These are phyloP conservation scores for Sylvia atricapilla DNA, from an alignment of 2,113 vertebrate genomes.

Conservation along the genomic window DNA sequence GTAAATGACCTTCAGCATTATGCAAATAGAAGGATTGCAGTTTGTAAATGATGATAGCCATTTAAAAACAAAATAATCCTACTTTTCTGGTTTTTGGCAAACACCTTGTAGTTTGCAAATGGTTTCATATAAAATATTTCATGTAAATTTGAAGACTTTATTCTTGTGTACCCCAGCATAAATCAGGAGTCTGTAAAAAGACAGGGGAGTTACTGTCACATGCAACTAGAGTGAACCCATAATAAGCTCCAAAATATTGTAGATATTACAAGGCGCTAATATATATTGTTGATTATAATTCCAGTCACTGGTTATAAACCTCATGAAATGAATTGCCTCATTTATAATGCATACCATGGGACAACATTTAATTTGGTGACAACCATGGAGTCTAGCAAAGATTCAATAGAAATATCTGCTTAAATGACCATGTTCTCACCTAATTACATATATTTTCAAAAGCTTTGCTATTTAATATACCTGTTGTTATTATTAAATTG, in stretches of 20 bases:
- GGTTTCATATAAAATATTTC: not conserved
- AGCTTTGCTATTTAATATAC: slow-evolving; percentile 32
- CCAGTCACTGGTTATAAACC: slow-evolving; percentile 49
- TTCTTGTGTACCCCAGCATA: not conserved
- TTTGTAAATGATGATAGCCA: not conserved
- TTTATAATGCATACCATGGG: slow-evolving; percentile 47
- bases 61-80: not conserved
- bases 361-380: slow-evolving; percentile 61
- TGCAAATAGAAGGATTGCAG: not conserved
- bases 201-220: not conserved
- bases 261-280: slow-evolving; percentile 39
- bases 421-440: slow-evolving; percentile 36
- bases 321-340: slow-evolving; percentile 48
- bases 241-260: not conserved
- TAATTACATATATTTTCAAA: slow-evolving; percentile 45
- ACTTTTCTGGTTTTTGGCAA: not conserved
- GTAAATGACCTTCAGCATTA: not conserved
- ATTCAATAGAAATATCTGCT: slow-evolving; percentile 38
- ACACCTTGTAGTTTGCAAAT: not conserved
- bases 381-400: slow-evolving; percentile 18
- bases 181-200: not conserved
- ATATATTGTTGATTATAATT: slow-evolving; percentile 58
- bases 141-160: not conserved
- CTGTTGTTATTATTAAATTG: slow-evolving; percentile 44
- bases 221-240: not conserved